These are phyloP conservation scores for Euura saliciscinereae DNA, from an alignment of 1,140 invertebrate species.

Conservation along the genomic window DNA sequence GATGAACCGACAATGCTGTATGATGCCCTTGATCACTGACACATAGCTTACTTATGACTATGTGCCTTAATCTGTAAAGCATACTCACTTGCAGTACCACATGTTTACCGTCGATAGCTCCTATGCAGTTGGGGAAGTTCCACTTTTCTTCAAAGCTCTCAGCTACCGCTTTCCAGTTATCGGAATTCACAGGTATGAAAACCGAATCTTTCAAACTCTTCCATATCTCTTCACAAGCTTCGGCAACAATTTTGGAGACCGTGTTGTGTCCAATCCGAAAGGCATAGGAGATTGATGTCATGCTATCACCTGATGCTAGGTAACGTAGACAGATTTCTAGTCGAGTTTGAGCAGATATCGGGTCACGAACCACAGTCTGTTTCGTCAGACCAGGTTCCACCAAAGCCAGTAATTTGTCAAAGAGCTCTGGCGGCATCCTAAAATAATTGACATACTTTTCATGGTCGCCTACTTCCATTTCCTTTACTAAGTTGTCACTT, in stretches of 20 bases:
- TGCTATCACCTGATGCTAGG: conserved; percentile 21
- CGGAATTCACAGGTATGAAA: conserved; percentile 10
- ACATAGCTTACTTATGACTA: too few relatives aligned
- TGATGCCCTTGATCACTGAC: too few relatives aligned
- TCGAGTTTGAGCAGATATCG: conserved; percentile 9
- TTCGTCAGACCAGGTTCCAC: background rate
- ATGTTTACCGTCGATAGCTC: too few relatives aligned
- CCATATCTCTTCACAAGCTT: conserved; percentile 32
- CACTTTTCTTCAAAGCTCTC: conserved; percentile 16
- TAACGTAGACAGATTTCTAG: conserved; percentile 20
- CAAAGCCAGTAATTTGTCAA: conserved; percentile 13
- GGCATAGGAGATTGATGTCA: conserved; percentile 18
- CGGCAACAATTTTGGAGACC: conserved; percentile 27
- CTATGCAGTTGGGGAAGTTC: too few relatives aligned
- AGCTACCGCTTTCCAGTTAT: conserved; percentile 21
- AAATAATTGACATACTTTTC: conserved; percentile 19
- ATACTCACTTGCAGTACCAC: too few relatives aligned
- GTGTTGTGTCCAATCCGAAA: conserved; percentile 24
- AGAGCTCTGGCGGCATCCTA: conserved; percentile 14
- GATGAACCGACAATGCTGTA: too few relatives aligned
- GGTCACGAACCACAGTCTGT: too few relatives aligned
- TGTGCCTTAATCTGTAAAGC: too few relatives aligned
- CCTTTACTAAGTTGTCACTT: conserved; percentile 11
- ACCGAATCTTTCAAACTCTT: conserved; percentile 17
- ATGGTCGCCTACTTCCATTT: conserved; percentile 16